Conservation (phyloP, 2,113 vertebrate species). For the Rhodinocichla rosea region DNA sequence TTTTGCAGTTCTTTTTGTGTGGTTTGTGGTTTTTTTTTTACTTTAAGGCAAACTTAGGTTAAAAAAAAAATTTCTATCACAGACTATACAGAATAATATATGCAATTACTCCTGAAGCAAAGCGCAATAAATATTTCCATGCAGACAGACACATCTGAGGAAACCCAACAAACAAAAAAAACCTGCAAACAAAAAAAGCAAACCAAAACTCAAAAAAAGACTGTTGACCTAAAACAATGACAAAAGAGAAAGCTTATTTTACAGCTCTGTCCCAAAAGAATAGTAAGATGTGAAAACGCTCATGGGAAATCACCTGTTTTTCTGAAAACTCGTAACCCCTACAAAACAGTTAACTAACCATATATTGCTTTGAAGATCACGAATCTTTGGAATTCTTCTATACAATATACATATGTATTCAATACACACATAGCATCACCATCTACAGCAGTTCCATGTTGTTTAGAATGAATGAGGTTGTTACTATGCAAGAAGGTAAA, state of each 20-base stretch:
- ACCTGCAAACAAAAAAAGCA: background rate
- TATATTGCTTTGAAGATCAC: background rate
- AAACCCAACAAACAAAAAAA: background rate
- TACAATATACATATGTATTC: background rate
- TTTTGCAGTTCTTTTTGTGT: background rate
- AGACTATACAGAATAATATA: background rate
- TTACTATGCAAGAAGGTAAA: background rate
- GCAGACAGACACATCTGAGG: background rate
- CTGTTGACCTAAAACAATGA: background rate
- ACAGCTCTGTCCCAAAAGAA: background rate
- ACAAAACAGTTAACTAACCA: background rate
- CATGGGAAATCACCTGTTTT: background rate
- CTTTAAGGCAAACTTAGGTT: background rate
- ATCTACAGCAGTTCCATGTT: background rate
- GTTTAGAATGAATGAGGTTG: background rate
- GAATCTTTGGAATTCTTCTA: background rate
- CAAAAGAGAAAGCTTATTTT: background rate
- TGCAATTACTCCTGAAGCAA: background rate
- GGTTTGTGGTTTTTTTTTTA: background rate
- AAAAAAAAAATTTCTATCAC: background rate
- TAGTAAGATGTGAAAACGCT: fast-evolving
- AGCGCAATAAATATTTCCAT: background rate
- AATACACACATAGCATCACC: background rate
- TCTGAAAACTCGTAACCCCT: background rate
- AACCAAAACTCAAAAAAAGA: background rate